phyloP scores from a whole-genome alignment of 2,113 vertebrate species.

The Calypte anna region DNA sequence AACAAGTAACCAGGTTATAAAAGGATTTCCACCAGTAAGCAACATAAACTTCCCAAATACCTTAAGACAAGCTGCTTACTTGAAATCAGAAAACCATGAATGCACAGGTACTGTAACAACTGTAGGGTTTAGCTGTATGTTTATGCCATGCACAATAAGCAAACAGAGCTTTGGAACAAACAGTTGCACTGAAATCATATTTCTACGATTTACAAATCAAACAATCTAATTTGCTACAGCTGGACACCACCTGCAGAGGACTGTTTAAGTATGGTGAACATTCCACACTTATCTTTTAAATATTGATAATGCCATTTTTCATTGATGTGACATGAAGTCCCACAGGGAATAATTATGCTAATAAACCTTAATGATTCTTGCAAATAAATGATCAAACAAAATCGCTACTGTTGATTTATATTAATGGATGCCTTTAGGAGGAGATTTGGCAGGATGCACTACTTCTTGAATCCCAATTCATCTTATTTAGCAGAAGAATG shows the following conservation, averaged over 20 bases:
- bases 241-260: constrained; percentile 82
- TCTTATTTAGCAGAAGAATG: constrained; percentile 79
- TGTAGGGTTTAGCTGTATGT: not conserved
- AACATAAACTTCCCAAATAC: accelerated
- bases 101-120: not conserved
- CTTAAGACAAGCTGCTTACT: not conserved
- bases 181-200: constrained; percentile 50
- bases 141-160: not conserved
- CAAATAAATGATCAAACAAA: constrained; percentile 87
- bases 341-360: constrained; percentile 87
- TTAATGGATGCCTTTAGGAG: constrained; percentile 86
- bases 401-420: constrained; percentile 86
- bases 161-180: constrained; percentile 34
- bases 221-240: constrained; percentile 76
- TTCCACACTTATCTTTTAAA: constrained; percentile 81
- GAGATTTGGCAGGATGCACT: constrained; percentile 78
- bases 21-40: not conserved
- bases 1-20: not conserved
- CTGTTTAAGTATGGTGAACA: constrained; percentile 73
- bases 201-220: constrained; percentile 68
- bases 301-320: constrained; percentile 87
- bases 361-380: constrained; percentile 87
- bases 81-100: not conserved
- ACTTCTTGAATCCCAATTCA: constrained; percentile 80
- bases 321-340: constrained; percentile 81